phyloP scores from a whole-genome alignment of 2,888 invertebrate genomes.

The Geotrupes spiniger region DNA sequence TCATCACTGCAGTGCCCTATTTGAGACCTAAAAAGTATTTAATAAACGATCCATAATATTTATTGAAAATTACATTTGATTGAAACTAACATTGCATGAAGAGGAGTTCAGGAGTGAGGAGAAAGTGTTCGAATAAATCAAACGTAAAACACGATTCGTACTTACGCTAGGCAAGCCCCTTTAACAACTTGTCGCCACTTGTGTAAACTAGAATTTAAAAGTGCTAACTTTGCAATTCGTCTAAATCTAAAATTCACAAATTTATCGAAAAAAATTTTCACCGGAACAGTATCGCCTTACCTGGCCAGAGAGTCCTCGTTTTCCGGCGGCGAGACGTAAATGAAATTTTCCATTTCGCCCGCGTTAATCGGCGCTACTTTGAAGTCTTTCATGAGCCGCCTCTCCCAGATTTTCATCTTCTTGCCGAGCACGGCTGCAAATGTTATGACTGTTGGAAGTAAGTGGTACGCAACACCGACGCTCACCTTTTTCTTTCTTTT shows the following conservation, averaged over 20 bases:
- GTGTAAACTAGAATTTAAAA: conserved; percentile 64
- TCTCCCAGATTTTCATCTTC: conserved; percentile 80
- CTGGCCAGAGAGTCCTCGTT: conserved; percentile 61
- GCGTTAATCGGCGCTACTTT: conserved; percentile 73
- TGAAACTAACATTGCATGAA: too few species aligned
- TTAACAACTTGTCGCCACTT: conserved; percentile 74
- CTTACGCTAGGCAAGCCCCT: conserved; percentile 57
- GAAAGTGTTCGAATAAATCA: not conserved
- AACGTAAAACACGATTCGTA: conserved; percentile 25
- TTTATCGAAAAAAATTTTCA: conserved; percentile 5
- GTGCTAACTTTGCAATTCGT: conserved; percentile 71
- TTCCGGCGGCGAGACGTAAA: conserved; percentile 48
- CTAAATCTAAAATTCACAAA: conserved; percentile 55
- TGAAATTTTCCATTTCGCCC: conserved; percentile 54
- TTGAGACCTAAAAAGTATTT: conserved; percentile 60
- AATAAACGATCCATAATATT: too few species aligned
- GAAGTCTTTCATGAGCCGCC: conserved; percentile 85
- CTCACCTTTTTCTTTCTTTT: conserved; percentile 73
- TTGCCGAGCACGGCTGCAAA: conserved; percentile 68
- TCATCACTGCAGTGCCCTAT: conserved; percentile 74
- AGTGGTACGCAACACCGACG: too few species aligned
- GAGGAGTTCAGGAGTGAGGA: not conserved
- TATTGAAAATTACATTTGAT: not conserved
- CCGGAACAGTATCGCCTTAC: conserved; percentile 29
- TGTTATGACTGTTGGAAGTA: conserved; percentile 1